Evolutionary conservation across 1,140 invertebrate species (phyloP), one percentile per base, ranked within the genome.

Genomic region (Ganaspis sp.): DNA sequence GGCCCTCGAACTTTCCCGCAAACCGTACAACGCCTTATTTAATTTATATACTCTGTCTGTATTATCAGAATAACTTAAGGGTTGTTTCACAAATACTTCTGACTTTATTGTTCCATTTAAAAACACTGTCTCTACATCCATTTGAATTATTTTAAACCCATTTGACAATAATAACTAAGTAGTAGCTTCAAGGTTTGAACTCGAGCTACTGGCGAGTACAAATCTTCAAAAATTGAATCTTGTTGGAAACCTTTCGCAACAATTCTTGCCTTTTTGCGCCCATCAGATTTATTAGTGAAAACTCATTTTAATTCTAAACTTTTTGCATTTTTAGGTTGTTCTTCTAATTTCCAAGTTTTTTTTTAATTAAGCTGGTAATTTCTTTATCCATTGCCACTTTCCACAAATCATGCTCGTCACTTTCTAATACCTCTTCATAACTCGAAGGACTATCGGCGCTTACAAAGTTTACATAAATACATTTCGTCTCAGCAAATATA

Each of bases 251-350:
- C 40, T 26, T 21, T 17, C 23, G 4, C 40, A 12, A 42, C 70
- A 72, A 72, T 19, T 72, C 38, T 21, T 21, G 19, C 38, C 23
- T 72, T 72, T 1, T 72, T 21, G 11, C 2, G 0, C 21, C 49
- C 29, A 23, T 72, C 42, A 4, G 17, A 9, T 45, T 72, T 45
- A 6, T 49, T 72, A 0, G 70, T 72, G 0, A 21, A 49, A 2
- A 72, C 40, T 17, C 42, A 49, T 72, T 45, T 72, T 45, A 72
- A 42, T 49, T 72, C 40, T 72, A 45, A 45, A 15, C 9, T 12
- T 12, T 45, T 45, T 1, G 0, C 11, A 45, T 45, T 12, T 45
- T 12, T 53, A 0, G 15, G 70, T 49, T 26, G 23, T 21, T 72
- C 38, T 19, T 42, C 70, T 53, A 72, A 23, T 26, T 53, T 2